phyloP scores from a whole-genome alignment of 2,113 vertebrate genomes.

The Cyanocitta stelleri region DNA sequence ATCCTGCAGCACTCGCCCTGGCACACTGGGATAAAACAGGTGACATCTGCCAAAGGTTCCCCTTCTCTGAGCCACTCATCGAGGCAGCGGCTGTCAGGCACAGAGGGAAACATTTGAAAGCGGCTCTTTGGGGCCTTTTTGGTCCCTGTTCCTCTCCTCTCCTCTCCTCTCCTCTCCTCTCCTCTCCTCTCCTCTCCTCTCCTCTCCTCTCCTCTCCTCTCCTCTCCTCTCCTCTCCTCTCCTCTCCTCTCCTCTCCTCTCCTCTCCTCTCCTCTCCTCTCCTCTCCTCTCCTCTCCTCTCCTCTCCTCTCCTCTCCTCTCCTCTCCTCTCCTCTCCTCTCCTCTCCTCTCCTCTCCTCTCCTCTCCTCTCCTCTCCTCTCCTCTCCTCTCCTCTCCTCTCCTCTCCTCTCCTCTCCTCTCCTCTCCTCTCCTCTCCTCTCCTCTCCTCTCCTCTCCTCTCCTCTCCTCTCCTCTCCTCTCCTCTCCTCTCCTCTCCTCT shows the following conservation, averaged over 20 bases:
- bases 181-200: too few species aligned
- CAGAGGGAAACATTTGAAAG: not conserved
- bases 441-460: not conserved
- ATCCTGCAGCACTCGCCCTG: not conserved
- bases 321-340: not conserved
- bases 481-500: too few species aligned
- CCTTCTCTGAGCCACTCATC: accelerated
- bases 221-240: too few species aligned
- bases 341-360: not conserved
- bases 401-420: not conserved
- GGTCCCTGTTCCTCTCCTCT: not conserved
- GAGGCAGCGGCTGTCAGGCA: not conserved
- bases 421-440: not conserved
- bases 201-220: too few species aligned
- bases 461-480: not conserved
- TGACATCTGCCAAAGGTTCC: accelerated
- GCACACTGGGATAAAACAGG: accelerated
- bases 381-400: not conserved
- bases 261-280: too few species aligned
- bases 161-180: not conserved
- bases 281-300: not conserved
- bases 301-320: not conserved
- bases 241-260: not conserved
- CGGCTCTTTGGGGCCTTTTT: accelerated
- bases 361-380: not conserved